These are phyloP conservation scores for Eremophila alpestris DNA, from an alignment of 2,797 vertebrate species.

Conservation along the genomic window DNA sequence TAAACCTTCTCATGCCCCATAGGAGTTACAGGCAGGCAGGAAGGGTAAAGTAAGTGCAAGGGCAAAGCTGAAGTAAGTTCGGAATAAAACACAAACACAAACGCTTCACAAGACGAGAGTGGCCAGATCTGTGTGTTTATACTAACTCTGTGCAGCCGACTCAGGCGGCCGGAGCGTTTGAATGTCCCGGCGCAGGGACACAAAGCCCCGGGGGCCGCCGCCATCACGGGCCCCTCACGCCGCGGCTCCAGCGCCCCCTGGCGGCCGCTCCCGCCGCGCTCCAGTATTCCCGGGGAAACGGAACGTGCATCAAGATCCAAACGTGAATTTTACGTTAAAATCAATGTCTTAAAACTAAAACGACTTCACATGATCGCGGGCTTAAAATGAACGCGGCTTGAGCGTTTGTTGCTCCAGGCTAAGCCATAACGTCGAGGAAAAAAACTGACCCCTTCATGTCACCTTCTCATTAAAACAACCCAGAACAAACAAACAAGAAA, in stretches of 20 bases:
- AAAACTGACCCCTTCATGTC: not conserved
- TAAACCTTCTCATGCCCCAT: fast-evolving
- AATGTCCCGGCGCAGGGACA: fast-evolving
- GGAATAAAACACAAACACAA: not conserved
- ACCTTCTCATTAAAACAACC: not conserved
- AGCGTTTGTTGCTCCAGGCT: not conserved
- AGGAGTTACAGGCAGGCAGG: not conserved
- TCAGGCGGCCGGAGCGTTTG: fast-evolving
- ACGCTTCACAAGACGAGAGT: fast-evolving
- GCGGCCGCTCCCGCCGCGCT: not conserved
- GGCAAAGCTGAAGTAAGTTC: not conserved
- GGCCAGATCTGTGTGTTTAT: fast-evolving
- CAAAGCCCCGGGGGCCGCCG: not conserved
- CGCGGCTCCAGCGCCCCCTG: not conserved
- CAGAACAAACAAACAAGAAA: not conserved
- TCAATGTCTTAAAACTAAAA: not conserved
- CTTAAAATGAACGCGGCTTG: not conserved
- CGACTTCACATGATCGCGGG: not conserved
- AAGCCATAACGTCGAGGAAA: not conserved
- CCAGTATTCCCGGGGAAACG: fast-evolving
- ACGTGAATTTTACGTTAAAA: not conserved
- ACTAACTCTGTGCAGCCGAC: fast-evolving
- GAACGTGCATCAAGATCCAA: fast-evolving
- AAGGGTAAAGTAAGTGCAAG: not conserved
- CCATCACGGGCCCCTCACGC: not conserved